phyloP scores from a whole-genome alignment of 2,888 invertebrate genomes.

The Smittia aterrima region DNA sequence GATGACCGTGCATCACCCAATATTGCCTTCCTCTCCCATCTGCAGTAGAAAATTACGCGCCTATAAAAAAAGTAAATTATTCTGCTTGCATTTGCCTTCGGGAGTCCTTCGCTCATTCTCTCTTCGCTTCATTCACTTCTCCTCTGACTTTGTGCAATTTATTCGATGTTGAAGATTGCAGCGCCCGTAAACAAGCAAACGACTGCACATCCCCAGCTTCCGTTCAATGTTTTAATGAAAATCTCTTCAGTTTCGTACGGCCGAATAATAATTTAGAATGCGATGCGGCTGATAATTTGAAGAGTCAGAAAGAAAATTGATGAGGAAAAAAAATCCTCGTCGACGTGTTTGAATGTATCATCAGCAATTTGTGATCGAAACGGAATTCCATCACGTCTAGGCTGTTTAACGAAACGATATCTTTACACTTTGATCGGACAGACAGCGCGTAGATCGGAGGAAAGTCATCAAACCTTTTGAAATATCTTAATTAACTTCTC shows the following conservation, averaged over 20 bases:
- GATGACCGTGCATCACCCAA: background rate
- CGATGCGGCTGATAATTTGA: background rate
- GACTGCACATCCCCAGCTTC: slow-evolving; percentile 19
- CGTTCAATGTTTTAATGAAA: slow-evolving; percentile 25
- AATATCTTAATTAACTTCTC: slow-evolving; percentile 37
- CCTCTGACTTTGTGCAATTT: background rate
- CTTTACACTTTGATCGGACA: slow-evolving; percentile 24
- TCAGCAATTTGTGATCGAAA: background rate
- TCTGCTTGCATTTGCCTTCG: slow-evolving; percentile 2
- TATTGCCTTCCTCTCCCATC: background rate
- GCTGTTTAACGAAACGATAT: slow-evolving; percentile 18
- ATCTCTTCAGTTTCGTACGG: background rate
- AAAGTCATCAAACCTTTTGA: slow-evolving; percentile 22
- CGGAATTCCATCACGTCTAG: slow-evolving; percentile 39
- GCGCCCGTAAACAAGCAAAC: slow-evolving; percentile 11
- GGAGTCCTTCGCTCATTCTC: background rate
- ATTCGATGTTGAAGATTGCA: background rate
- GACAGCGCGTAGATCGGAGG: background rate
- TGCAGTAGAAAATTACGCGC: slow-evolving; percentile 19
- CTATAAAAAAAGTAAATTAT: slow-evolving; percentile 19
- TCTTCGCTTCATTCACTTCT: background rate
- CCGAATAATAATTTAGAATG: slow-evolving; percentile 10
- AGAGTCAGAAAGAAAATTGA: background rate
- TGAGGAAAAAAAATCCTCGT: background rate
- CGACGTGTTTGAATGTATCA: slow-evolving; percentile 32